These are phyloP conservation scores for Choristoneura fumiferana DNA, from an alignment of 1,140 invertebrate genomes.

Conservation along the genomic window DNA sequence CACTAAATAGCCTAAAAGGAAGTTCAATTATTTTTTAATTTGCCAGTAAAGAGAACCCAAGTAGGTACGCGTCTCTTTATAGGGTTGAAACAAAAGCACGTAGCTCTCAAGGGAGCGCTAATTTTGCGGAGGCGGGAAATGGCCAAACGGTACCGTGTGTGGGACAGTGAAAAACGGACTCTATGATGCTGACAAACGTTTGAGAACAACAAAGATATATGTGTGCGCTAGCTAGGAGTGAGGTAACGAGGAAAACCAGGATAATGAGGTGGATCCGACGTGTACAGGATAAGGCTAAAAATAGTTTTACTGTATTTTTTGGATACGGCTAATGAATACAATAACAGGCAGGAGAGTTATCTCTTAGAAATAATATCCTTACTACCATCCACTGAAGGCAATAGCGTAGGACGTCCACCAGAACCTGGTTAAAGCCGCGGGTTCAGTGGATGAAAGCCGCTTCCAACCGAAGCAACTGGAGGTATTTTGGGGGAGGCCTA, in stretches of 20 bases:
- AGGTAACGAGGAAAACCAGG: conserved; percentile 14
- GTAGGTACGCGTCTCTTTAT: conserved; percentile 17
- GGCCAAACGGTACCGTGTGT: conserved; percentile 14
- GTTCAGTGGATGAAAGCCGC: too few species aligned
- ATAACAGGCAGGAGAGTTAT: too few species aligned
- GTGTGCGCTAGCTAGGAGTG: neutral
- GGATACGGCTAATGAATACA: neutral
- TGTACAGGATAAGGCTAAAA: conserved; percentile 1
- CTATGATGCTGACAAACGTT: neutral
- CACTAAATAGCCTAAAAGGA: conserved; percentile 9
- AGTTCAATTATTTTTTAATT: conserved; percentile 19
- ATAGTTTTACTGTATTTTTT: neutral
- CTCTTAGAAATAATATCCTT: too few species aligned
- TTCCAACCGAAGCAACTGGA: too few species aligned
- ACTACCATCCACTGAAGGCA: too few species aligned
- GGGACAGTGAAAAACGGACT: neutral
- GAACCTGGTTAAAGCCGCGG: too few species aligned
- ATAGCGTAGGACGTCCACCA: too few species aligned
- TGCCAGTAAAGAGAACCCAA: conserved; percentile 3
- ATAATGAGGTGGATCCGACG: conserved; percentile 13
- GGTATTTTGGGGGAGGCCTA: too few species aligned
- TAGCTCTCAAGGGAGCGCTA: conserved; percentile 24
- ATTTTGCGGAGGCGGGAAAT: conserved; percentile 20
- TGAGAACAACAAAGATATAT: neutral
- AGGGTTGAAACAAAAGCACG: conserved; percentile 22